Evolutionary conservation across 2,797 vertebrate genomes (phyloP), one percentile per base, ranked within the genome.

Genomic region (Sparidentex hasta): DNA sequence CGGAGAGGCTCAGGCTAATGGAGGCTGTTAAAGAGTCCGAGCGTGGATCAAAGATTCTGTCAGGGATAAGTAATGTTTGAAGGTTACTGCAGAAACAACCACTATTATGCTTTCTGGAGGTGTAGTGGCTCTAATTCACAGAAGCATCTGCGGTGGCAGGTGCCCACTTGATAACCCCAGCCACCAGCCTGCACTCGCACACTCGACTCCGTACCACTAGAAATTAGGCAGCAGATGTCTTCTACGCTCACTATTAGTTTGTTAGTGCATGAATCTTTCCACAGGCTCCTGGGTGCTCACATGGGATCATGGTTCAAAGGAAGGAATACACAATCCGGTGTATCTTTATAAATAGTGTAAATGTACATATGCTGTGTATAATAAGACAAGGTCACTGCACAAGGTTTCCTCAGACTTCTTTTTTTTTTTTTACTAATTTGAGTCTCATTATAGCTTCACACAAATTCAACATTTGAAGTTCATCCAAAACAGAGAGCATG

Each of bases 101-200:
- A 5, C 18, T n/a, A 7, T 52, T 18, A n/a, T 41, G 52, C 41
- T 59, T 67, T 85, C 62, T 57, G 61, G 72, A 74, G 48, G 67
- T 74, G 71, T 27, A n/a, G 63, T 12, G 55, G 64, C 52, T 87
- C 17, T 80, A 66, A 81, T 81, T 86, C 58, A 67, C 63, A 48
- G n/a, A 76, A 86, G 74, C 76, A 80, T 87, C 86, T 84, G 84
- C 29, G 64, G 21, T 77, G 74, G 79, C 86, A 86, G 84, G 87
- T 81, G 86, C 70, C 69, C 76, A 46, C 80, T 72, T 44, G 61
- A 82, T 78, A 71, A 74, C 71, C 70, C 62, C 80, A 64, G 74
- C 73, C 71, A 66, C 44, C 50, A 33, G 68, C 73, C 65, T 29
- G 58, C 65, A 23, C 48, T 69, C 52, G 46, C 58, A 65, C 54